Percentiles rank a stretch among this genome's conserved stretches.
Evolutionary conservation across 2,888 invertebrate genomes (phyloP).

Genomic region (Philaethria dido): DNA sequence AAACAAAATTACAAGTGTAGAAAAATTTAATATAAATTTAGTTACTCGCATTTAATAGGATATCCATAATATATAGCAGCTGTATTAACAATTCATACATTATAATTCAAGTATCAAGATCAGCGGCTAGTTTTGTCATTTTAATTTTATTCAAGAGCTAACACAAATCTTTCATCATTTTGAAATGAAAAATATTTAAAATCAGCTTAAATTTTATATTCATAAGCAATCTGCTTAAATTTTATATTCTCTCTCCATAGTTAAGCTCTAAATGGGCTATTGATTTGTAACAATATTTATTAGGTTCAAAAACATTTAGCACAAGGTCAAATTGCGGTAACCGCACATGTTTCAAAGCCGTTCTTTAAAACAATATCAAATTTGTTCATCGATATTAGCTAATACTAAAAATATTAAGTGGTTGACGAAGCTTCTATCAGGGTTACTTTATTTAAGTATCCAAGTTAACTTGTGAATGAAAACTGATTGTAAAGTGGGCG

Average conservation of each 20-base stretch:
- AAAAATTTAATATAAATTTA: too few relatives aligned
- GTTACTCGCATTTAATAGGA: too few relatives aligned
- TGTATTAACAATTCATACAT: too few relatives aligned
- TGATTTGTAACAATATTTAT: not conserved
- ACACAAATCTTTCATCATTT: not conserved
- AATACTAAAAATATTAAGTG: not conserved
- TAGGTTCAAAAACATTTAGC: not conserved
- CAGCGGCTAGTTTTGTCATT: too few relatives aligned
- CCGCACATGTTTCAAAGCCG: constrained; percentile 12
- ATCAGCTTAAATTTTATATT: too few relatives aligned
- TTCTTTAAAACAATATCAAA: not conserved
- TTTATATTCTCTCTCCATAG: not conserved
- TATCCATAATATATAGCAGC: too few relatives aligned
- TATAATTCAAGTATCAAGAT: too few relatives aligned
- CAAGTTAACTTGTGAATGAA: constrained; percentile 28
- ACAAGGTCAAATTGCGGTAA: constrained; percentile 10
- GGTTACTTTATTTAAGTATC: not conserved
- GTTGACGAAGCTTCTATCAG: not conserved
- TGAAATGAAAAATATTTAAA: not conserved
- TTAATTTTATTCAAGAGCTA: not conserved
- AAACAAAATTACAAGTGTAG: too few relatives aligned
- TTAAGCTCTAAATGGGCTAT: not conserved
- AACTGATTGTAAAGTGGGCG: constrained; percentile 37
- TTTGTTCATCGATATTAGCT: too few relatives aligned
- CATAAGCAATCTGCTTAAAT: too few relatives aligned